Evolutionary conservation across 2,888 invertebrate genomes (phyloP).

Genomic region (Parasteatoda lunata): DNA sequence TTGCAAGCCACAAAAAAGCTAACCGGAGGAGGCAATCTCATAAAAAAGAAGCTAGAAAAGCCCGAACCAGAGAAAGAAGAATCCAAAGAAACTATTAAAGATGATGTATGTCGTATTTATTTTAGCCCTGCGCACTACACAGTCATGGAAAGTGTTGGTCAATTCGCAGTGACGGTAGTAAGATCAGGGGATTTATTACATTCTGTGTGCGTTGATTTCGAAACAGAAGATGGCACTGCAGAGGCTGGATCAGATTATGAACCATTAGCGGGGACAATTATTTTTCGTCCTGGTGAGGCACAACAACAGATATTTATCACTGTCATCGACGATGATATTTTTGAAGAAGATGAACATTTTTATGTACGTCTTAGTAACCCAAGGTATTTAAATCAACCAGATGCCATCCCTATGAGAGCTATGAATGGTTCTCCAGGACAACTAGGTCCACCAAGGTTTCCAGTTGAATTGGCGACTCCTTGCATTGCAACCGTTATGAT

Average conservation of each 20-base stretch:
- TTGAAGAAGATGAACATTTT: conserved; percentile 99
- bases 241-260: conserved; percentile 97
- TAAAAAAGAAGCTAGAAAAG: conserved; percentile 74
- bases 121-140: conserved; percentile 99
- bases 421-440: conserved; percentile 33
- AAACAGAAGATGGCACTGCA: conserved; percentile 98
- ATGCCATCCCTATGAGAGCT: conserved; percentile 45
- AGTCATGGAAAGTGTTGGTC: conserved; percentile 98
- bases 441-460: conserved; percentile 8
- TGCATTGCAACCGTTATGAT: conserved; percentile 97
- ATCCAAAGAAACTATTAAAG: conserved; percentile 33
- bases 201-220: conserved; percentile 90
- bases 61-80: conserved; percentile 77
- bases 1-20: conserved; percentile 92
- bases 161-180: conserved; percentile 88
- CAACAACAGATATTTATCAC: conserved; percentile 90
- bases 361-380: conserved; percentile 81
- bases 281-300: conserved; percentile 91
- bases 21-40: conserved; percentile 93
- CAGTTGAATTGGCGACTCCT: conserved; percentile 47
- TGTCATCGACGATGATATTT: conserved; percentile 98
- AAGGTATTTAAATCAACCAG: conserved; percentile 64
- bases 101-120: conserved; percentile 82
- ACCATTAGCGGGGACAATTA: conserved; percentile 87
- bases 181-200: conserved; percentile 84